Conservation (phyloP, 2,113 vertebrate genomes). For the Tretioscincus oriximinensis region DNA sequence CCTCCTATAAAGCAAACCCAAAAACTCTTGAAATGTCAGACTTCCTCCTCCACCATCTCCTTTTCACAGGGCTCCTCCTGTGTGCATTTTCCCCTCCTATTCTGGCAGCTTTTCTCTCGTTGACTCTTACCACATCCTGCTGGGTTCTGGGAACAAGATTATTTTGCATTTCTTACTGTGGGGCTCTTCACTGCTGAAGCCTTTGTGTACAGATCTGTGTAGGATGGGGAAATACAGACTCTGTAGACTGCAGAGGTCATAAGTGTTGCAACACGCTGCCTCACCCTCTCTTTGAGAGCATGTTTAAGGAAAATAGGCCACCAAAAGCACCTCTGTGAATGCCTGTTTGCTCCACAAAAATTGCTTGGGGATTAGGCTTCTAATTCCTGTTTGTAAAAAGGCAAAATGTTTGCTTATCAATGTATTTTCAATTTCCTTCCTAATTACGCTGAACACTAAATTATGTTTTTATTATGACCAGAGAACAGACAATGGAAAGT, state of each 20-base stretch:
- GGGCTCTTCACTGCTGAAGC: conserved; percentile 18
- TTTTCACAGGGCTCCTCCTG: neutral
- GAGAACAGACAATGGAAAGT: no score
- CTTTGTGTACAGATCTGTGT: neutral
- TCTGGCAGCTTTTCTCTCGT: conserved; percentile 9
- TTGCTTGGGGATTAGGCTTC: neutral
- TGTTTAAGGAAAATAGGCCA: neutral
- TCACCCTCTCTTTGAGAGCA: neutral
- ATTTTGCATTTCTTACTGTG: neutral
- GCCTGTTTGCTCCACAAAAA: neutral
- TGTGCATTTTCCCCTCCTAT: conserved; percentile 13
- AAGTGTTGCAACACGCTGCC: neutral
- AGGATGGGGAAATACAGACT: neutral
- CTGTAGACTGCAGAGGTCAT: neutral
- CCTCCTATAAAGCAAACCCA: neutral
- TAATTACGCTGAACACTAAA: no score
- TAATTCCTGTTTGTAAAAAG: neutral
- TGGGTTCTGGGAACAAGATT: conserved; percentile 2
- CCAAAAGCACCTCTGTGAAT: neutral
- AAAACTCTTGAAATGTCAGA: conserved; percentile 44
- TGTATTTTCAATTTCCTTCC: no score
- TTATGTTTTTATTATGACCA: no score
- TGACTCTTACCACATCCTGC: conserved; percentile 5
- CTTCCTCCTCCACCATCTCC: conserved; percentile 44
- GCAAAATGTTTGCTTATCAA: neutral